Conservation (phyloP, 64 coral and sea anemone species). For the Montipora efflorescens region DNA sequence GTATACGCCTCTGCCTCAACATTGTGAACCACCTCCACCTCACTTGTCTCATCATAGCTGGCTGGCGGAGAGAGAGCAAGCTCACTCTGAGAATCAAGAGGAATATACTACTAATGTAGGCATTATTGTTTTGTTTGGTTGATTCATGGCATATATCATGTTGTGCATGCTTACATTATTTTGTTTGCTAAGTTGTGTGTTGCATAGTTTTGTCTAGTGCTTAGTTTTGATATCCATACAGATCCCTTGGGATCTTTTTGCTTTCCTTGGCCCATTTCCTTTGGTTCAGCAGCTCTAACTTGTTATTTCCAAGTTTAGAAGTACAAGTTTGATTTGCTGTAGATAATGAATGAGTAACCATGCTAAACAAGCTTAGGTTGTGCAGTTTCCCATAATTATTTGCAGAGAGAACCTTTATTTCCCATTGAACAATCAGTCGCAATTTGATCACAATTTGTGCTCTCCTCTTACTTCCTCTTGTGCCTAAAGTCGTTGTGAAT, state of each 20-base stretch:
- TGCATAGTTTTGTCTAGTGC: background rate
- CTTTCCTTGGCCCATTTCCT: background rate
- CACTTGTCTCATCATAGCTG: background rate
- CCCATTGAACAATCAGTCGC: too few species aligned
- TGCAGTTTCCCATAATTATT: too few species aligned
- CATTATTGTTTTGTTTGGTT: slow-evolving; percentile 27
- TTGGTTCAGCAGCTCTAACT: background rate
- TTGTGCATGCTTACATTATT: background rate
- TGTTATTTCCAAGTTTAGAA: background rate
- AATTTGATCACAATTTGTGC: too few species aligned
- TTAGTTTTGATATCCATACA: background rate
- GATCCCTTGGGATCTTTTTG: background rate
- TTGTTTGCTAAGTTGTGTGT: background rate
- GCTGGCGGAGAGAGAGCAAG: slow-evolving; percentile 3
- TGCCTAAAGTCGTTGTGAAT: too few species aligned
- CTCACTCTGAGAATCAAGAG: slow-evolving; percentile 17
- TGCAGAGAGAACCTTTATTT: too few species aligned
- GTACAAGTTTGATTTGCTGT: too few species aligned
- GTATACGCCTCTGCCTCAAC: background rate
- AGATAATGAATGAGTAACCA: too few species aligned
- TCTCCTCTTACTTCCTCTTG: too few species aligned
- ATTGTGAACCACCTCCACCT: background rate
- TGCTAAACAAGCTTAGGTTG: too few species aligned
- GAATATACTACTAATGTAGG: slow-evolving; percentile 35
- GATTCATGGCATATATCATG: background rate